Base-by-base conservation (phyloP, 1,140 invertebrate species). In the Megalonaias nervosa region DNA sequence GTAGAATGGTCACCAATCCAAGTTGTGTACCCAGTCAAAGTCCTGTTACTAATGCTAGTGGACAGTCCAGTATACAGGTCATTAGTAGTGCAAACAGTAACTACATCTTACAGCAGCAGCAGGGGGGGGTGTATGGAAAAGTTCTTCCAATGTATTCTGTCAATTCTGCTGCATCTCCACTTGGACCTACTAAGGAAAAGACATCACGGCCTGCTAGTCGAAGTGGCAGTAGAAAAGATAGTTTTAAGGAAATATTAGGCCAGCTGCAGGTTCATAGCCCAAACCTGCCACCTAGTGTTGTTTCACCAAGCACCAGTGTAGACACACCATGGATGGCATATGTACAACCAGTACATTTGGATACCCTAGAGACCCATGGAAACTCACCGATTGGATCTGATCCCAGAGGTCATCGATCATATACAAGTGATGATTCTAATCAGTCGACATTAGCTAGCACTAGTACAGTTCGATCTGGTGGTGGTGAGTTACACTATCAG, bases 161-260 rank as follows among this genome's bases (percentile, higher is more conserved):
- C 38, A 48, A 48, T 48, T 5, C 38, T 48, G 1, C 38, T 66
- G 23, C 65, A 67, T 67, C 61, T 78, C 56, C 76, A 78, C 26
- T 64, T 68, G 14, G 76, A 78, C 13, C 48, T 55, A 60, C 76
- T 17, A 71, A 71, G 19, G 79, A 82, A 61, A 80, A 80, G 26
- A 68, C 81, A 14, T 81, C 77, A 16, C 73, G 77, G 17, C 81
- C 80, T 57, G 74, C 84, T 11, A 83, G 83, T 71, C 78, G 82
- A 26, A 84, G 80, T 80, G 81, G 76, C n/a, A 85, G 85, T 74
- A 68, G 82, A 61, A 84, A 82, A 55, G 88, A 88, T 55, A 89
- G 85, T 73, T 88, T 86, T 77, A 87, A 84, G 59, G 81, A 80
- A 66, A 84, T 81, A 62, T 65, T 84, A 60, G 80, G 71, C 19